Evolutionary conservation across 2,888 invertebrate species (phyloP), one percentile per base, ranked within the genome.

Genomic region (Apodemia hepburni): DNA sequence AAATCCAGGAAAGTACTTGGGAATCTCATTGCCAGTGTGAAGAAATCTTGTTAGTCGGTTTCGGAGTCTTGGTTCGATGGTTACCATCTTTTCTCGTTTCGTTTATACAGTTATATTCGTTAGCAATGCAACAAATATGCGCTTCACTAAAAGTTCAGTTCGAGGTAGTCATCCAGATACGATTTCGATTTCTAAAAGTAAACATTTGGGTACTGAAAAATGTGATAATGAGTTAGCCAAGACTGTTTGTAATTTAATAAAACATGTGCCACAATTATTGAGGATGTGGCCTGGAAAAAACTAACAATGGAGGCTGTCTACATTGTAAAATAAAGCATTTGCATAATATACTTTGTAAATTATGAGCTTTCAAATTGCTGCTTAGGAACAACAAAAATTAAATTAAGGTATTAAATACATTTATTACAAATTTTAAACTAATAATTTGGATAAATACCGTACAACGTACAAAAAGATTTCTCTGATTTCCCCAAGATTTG

Each of bases 1-100:
- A 71, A 91, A 90, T 47, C 93, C 93, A 59, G 93, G 93, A 68
- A 82, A 92, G 74, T 93, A 94, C 65, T 87, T 90, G 0, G 92
- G 92, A 17, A 81, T 69, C 69, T 93, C 93, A 73, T 84, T 85
- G 2, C 93, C 93, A 61, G 92, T 86, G 69, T 93, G 92, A 9
- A 93, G 75, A 70, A 84, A 93, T 61, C 93, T 82, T 49, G 81
- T 81, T 65, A 93, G 74, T 61, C 85, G 81, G 67, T 84, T 88
- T 64, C 81, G 82, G 42, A 87, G 73, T 61, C 74, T 74, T 22
- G 80, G 76, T 73, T 87, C 82, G 62, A 89, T 76, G 47, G 71
- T 62, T 35, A 68, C 76, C 84, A 85, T 87, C 71, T 66, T 71
- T 49, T 6, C 22, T 54, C 42, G 29, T 45, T 22, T 57, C 58